Conservation (phyloP, 2,113 vertebrate genomes). For the Recurvirostra avosetta region DNA sequence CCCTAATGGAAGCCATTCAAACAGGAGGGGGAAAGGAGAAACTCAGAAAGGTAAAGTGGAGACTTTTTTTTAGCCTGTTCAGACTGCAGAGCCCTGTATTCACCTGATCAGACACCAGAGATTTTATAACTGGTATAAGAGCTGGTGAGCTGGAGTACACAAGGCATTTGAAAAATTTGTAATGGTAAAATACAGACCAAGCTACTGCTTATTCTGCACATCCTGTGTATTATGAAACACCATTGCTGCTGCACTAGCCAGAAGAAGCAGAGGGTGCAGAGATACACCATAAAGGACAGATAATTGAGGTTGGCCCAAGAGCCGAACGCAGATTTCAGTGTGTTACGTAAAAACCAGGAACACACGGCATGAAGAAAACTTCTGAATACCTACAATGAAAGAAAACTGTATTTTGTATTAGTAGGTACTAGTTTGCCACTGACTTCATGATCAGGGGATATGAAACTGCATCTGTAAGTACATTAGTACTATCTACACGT, state of each 20-base stretch:
- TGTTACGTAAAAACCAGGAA: not conserved
- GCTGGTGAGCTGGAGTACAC: not conserved
- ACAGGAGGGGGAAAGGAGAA: slow-evolving; percentile 78
- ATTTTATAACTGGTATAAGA: not conserved
- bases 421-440: not conserved
- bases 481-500: not conserved
- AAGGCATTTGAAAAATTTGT: slow-evolving; percentile 1
- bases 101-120: not conserved
- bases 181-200: not conserved
- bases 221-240: not conserved
- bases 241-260: not conserved
- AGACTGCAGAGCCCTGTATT: not conserved
- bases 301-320: not conserved
- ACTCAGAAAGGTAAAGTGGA: slow-evolving; percentile 86
- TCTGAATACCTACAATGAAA: not conserved
- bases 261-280: not conserved
- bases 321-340: not conserved
- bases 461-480: not conserved
- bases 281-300: not conserved
- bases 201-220: not conserved
- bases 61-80: not conserved
- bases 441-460: not conserved
- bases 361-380: not conserved
- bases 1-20: slow-evolving; percentile 94
- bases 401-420: not conserved